A percentile compares a stretch with the other conserved stretches of the same genome.
Conservation (phyloP, 2,888 invertebrate species). For the Lasioglossum leucozonium region DNA sequence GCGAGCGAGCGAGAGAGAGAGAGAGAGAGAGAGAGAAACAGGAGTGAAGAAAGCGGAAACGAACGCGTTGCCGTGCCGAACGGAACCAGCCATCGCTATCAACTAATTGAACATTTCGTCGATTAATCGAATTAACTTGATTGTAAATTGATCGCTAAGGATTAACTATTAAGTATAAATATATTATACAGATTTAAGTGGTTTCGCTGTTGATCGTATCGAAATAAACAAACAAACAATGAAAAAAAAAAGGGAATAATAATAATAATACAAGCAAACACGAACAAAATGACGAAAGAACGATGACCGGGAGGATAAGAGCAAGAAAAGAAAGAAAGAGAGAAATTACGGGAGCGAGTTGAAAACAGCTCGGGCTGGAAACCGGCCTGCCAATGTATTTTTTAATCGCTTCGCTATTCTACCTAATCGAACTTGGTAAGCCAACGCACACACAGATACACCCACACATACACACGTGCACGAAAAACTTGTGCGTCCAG, state of each 20-base stretch:
- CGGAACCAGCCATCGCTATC: constrained; percentile 70
- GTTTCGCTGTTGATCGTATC: constrained; percentile 75
- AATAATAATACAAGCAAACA: constrained; percentile 2
- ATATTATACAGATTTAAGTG: constrained; percentile 77
- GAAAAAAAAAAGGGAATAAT: constrained; percentile 3
- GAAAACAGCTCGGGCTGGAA: constrained; percentile 80
- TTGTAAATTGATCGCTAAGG: constrained; percentile 75
- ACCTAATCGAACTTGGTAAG: constrained; percentile 71
- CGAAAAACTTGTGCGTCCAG: constrained; percentile 41
- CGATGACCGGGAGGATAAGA: constrained; percentile 6
- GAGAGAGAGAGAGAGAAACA: constrained; percentile 30
- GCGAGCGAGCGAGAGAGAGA: background rate
- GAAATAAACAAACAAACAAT: constrained; percentile 52
- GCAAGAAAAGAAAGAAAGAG: background rate
- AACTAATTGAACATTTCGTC: constrained; percentile 76
- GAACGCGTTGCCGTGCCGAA: constrained; percentile 42
- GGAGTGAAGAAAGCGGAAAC: constrained; percentile 32
- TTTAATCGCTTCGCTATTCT: constrained; percentile 81
- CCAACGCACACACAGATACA: constrained; percentile 14
- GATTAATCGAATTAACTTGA: constrained; percentile 75
- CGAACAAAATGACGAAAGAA: constrained; percentile 13
- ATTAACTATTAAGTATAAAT: constrained; percentile 74
- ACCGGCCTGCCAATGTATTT: constrained; percentile 81
- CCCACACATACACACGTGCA: constrained; percentile 49
- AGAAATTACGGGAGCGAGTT: constrained; percentile 73